Base-by-base conservation (phyloP, 2,888 invertebrate genomes). In the Caenorhabditis afra region DNA sequence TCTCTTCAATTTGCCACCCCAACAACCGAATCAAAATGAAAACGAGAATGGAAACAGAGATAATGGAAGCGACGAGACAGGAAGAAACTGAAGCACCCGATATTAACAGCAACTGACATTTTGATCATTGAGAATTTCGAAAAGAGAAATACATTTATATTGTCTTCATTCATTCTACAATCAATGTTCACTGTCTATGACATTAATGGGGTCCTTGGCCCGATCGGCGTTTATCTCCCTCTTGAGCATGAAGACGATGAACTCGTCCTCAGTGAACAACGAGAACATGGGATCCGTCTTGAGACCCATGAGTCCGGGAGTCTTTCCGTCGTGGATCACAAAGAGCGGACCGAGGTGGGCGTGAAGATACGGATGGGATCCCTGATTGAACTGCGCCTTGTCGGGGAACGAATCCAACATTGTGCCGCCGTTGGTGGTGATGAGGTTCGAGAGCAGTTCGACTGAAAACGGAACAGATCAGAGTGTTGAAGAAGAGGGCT, bases 1-100 rank as follows among this genome's bases (percentile, higher is more conserved):
- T n/a, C 44, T 67, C 18, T 73, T 71, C 70, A 65, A 58, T 37
- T 66, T 22, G 29, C 80, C 44, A 16, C 47, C 22, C 22, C 59
- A 59, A 20, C 64, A 14, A 55, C 53, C 29, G 16, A 29, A 29
- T 29, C 29, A 44, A 23, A 52, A 53, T 44, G 50, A 62, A 2
- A 20, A 52, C 7, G 37, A 71, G 11, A 45, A 78, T 20, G 20
- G 57, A 35, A 66, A 37, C n/a, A 53, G n/a, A 47, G 65, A 12
- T 37, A 35, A 67, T 3, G 29, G 29, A 29, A 29, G 7, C 29
- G 29, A 29, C 29, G 29, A 29, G 7, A 7, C 7, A 7, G 3
- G 41, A 11, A 4, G 14, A 41, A 41, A 41, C 41, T 14, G 14
- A 14, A 41, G 11, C 41, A 41, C 2, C 41, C 41, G 41, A 29